Evolutionary conservation across 2,113 vertebrate species (phyloP), one percentile per base, ranked within the genome.

Genomic region (Laterallus jamaicensis): DNA sequence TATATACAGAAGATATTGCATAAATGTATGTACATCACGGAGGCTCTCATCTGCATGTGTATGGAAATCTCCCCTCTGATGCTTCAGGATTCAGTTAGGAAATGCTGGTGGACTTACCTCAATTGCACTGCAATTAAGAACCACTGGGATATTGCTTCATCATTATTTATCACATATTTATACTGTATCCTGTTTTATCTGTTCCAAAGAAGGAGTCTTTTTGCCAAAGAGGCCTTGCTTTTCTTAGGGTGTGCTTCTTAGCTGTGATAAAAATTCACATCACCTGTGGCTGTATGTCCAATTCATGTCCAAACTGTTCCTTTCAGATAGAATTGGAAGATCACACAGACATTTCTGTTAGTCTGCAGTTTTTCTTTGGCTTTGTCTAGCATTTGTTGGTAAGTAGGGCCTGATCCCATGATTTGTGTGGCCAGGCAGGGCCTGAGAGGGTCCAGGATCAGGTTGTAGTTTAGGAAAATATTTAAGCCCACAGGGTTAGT

Each of bases 151-250:
- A 88, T 66, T 95, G 90, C 91, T 97, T 96, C 70, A 83, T 96
- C 91, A 77, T 54, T 92, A 89, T 96, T 97, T 96, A 90, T 90
- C 89, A 31, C 63, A 16, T 60, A 74, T 97, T 97, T 96, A 69
- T 95, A 94, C 76, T 67, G 47, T 91, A 94, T 94, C 90, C 90
- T 96, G 86, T 86, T 96, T 96, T 87, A 90, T 97, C 93, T 97
- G 60, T 97, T 97, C 95, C 94, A 96, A 97, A 96, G 92, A 92
- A 92, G 56, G 62, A 91, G 22, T 78, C 35, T 55, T 96, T 88
- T 94, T 95, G 96, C 97, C 98, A 98, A 98, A 98, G 97, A 98
- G 86, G 93, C 90, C 54, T 92, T 90, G 76, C 87, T 93, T 92
- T 88, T 67, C 94, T 95, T 84, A 97, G 96, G 90, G 85, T 96